phyloP scores from a whole-genome alignment of 2,113 vertebrate species.

The Thamnaconus septentrionalis region DNA sequence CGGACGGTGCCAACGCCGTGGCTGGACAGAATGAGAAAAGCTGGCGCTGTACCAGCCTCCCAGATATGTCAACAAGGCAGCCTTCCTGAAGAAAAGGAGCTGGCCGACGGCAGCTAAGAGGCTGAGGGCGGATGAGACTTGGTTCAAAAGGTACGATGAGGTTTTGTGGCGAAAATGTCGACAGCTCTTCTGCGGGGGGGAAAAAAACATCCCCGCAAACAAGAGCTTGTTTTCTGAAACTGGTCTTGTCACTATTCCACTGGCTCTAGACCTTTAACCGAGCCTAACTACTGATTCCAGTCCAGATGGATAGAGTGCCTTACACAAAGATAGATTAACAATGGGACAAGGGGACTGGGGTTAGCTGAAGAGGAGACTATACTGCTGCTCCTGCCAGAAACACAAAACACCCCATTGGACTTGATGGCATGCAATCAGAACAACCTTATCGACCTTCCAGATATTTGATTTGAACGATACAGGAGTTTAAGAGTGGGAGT shows the following conservation, averaged over 20 bases:
- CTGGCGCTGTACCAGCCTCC: conserved; percentile 48
- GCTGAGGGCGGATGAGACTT: background rate
- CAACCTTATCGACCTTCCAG: too few relatives aligned
- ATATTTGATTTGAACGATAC: too few relatives aligned
- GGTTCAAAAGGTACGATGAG: background rate
- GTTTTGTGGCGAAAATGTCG: background rate
- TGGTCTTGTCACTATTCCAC: background rate
- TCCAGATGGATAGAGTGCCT: background rate
- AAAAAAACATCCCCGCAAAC: conserved; percentile 12
- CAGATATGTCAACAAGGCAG: conserved; percentile 28
- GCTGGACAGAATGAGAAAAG: conserved; percentile 41
- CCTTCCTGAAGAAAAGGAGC: conserved; percentile 21
- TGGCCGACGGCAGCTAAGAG: conserved; percentile 17
- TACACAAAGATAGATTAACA: background rate
- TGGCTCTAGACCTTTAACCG: conserved; percentile 20
- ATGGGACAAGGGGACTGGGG: too few relatives aligned
- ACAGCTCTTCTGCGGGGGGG: background rate
- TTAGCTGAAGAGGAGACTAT: too few relatives aligned
- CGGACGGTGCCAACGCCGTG: conserved; percentile 42
- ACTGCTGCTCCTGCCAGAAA: too few relatives aligned
- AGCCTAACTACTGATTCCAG: background rate
- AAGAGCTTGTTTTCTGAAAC: background rate
- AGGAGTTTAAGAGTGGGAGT: too few relatives aligned
- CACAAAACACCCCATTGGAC: too few relatives aligned
- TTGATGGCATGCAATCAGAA: too few relatives aligned